phyloP scores from a whole-genome alignment of 2,797 vertebrate genomes.

The Pempheris klunzingeri region DNA sequence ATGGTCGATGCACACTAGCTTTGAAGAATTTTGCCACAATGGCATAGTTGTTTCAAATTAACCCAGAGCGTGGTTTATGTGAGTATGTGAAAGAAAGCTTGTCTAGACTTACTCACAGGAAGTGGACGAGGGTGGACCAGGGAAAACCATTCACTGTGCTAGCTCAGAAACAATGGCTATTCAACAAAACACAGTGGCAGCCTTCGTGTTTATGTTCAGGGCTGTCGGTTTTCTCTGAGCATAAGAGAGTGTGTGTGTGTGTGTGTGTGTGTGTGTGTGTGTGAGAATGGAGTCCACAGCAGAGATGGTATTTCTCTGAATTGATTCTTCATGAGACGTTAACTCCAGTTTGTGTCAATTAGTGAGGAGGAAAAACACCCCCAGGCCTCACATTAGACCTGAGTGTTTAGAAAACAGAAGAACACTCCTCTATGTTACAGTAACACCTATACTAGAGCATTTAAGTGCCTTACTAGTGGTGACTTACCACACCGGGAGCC shows the following conservation, averaged over 20 bases:
- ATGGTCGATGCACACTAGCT: background rate
- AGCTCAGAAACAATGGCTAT: slow-evolving; percentile 68
- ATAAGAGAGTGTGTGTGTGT: slow-evolving; percentile 19
- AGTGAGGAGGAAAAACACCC: slow-evolving; percentile 6
- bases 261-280: background rate
- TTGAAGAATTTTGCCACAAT: background rate
- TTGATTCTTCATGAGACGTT: slow-evolving; percentile 2
- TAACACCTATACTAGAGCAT: slow-evolving; percentile 47
- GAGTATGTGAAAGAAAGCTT: slow-evolving; percentile 45
- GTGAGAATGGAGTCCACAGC: slow-evolving; percentile 10
- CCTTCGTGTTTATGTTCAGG: slow-evolving; percentile 50
- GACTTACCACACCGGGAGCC: slow-evolving; percentile 53
- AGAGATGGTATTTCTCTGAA: background rate
- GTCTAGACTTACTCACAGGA: slow-evolving; percentile 65
- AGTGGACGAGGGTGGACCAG: slow-evolving; percentile 62
- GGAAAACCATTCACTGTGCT: slow-evolving; percentile 50
- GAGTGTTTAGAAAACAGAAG: slow-evolving; percentile 48
- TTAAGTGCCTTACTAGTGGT: slow-evolving; percentile 70
- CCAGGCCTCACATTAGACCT: slow-evolving; percentile 27
- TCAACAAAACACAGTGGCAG: slow-evolving; percentile 45
- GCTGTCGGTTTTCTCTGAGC: slow-evolving; percentile 37
- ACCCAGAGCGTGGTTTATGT: slow-evolving; percentile 26
- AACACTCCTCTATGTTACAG: slow-evolving; percentile 70
- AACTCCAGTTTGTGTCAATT: slow-evolving; percentile 11
- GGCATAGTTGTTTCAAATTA: slow-evolving; percentile 26